Conservation (phyloP, 2,113 vertebrate species). For the Crypturellus undulatus region DNA sequence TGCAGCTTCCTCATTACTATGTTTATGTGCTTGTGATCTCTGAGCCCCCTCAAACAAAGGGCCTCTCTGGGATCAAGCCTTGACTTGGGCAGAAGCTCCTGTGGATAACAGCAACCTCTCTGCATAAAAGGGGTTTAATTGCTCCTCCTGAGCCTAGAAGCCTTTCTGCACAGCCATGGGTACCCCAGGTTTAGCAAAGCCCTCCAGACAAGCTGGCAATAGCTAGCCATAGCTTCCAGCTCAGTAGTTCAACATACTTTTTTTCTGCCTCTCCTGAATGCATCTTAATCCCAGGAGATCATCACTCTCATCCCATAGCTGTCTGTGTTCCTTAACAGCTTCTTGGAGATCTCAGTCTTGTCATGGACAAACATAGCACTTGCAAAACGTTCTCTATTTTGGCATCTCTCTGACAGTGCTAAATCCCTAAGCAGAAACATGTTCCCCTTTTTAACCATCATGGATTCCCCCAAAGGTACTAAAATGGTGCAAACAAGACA, state of each 20-base stretch:
- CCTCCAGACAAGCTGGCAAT: neutral
- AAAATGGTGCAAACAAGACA: neutral
- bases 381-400: conserved; percentile 4
- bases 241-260: neutral
- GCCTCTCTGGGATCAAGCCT: neutral
- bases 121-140: neutral
- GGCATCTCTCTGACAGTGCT: neutral
- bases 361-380: neutral
- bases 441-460: neutral
- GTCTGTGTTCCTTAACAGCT: neutral
- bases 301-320: neutral
- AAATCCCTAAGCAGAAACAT: neutral
- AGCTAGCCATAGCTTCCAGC: neutral
- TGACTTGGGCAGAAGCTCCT: neutral
- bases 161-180: neutral
- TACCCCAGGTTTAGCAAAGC: neutral
- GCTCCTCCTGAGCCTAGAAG: neutral
- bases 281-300: neutral
- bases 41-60: neutral
- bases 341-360: neutral
- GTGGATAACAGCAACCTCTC: neutral
- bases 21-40: neutral
- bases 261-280: conserved; percentile 7
- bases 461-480: neutral
- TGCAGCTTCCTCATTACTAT: too few species aligned